Base-by-base conservation (phyloP, 2,888 invertebrate genomes). In the Drosophila bunnanda region DNA sequence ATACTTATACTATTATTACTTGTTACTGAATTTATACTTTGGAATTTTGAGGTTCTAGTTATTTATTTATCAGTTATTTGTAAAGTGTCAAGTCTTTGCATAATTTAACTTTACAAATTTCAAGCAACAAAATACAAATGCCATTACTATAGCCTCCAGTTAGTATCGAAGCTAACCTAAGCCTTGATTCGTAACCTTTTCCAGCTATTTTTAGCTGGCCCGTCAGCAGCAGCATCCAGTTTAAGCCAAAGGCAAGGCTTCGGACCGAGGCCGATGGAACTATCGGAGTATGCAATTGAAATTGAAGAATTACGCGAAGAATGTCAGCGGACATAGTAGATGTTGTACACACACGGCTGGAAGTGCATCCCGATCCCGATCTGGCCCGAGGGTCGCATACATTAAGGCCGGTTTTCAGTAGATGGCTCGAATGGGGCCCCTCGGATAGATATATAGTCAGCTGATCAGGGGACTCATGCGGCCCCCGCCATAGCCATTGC, bases 271-370 rank as follows among this genome's bases (percentile, higher is more conserved):
- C 71, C 74, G 52, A 60, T 55, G 73, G 32, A 59, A 79, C 80
- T 89, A 88, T 80, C 88, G 82, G 72, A 83, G 88, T 84, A 89
- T 90, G 91, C 89, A 91, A 91, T 90, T 89, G 91, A 90, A 91
- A 91, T 90, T 90, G 91, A 91, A 89, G 90, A 91, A 90, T 89
- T 90, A 90, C 90, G 84, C 81, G 80, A 91, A 89, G 90, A 90
- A 90, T 90, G 88, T 77, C 80, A 89, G 79, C 79, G 76, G 79
- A 88, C 88, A 88, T 76, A 82, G 83, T 83, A 88, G 85, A 83
- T 88, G 83, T 77, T 88, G 88, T 82, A 83, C 87, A 86, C 78
- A 83, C 25, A 25, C 69, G 73, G 39, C 38, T 59, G 44, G 71
- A 38, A 52, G 68, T 38, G 50, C 41, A 69, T 50, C 68, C 57